Base-by-base conservation (phyloP, 1,140 invertebrate genomes). In the Temnothorax longispinosus region DNA sequence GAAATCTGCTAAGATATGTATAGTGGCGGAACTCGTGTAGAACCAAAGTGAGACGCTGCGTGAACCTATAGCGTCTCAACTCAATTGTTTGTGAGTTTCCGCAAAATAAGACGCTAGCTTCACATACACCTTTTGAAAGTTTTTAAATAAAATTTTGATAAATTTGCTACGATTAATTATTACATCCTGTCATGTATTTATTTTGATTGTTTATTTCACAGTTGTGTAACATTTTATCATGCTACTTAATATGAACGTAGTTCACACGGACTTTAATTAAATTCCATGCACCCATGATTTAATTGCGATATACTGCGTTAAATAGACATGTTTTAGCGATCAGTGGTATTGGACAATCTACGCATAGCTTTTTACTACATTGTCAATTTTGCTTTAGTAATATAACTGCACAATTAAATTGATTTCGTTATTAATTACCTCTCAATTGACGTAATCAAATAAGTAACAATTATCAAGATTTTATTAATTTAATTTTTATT, bases 291-390 rank as follows among this genome's bases (percentile, higher is more conserved):
- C 21, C 21, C 2, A 21, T 38, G 56, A 60, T 60, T 77, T 60
- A 77, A 62, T 62, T 64, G 10, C 10, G 10, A 62, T 11, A 11
- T 77, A 27, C 27, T 1, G 15, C 3, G 18, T 21, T 7, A 27
- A 27, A 72, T 72, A 58, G 4, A 38, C 50, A 58, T 11, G 18
- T 82, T 58, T 81, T 13, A 32, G n/a, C 21, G 67, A 54, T 72
- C 18, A 32, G 5, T 1, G n/a, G 10, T 13, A 38, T 5, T 32
- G 3, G 54, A 11, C 6, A 38, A 54, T 74, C 56, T 35, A 21
- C 4, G 5, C 5, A 8, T 32, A 50, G 5, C 8, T 50, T 50
- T 15, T 50, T 3, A 44, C 6, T 69, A 27, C 15, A 32, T 2
- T n/a, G 18, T 13, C 15, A 74, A 38, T 74, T 74, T 38, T 52